phyloP scores from a whole-genome alignment of 2,797 vertebrate species.

The Acipenser transmontanus region DNA sequence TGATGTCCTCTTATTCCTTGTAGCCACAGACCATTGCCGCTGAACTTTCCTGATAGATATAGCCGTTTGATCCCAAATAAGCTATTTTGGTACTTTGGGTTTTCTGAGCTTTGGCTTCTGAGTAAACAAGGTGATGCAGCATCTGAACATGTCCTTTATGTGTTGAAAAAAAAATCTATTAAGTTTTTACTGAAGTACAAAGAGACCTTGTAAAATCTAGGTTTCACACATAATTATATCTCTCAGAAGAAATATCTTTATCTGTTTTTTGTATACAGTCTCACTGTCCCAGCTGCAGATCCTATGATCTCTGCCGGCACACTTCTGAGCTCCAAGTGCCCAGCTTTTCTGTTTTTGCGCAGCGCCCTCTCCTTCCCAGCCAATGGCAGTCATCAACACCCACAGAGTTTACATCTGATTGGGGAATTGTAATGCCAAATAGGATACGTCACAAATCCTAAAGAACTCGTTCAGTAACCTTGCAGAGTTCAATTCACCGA shows the following conservation, averaged over 20 bases:
- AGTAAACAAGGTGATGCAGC: slow-evolving; percentile 50
- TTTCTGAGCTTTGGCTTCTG: slow-evolving; percentile 54
- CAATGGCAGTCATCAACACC: slow-evolving; percentile 54
- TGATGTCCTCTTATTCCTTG: slow-evolving; percentile 42
- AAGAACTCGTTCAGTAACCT: slow-evolving; percentile 51
- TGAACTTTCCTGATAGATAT: slow-evolving; percentile 50
- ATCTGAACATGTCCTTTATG: slow-evolving; percentile 40
- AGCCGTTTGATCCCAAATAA: slow-evolving; percentile 60
- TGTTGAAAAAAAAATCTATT: slow-evolving; percentile 15
- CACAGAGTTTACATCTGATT: slow-evolving; percentile 60
- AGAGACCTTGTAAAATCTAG: background rate
- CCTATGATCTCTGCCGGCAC: slow-evolving; percentile 71
- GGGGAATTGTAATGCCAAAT: slow-evolving; percentile 54
- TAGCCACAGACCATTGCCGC: slow-evolving; percentile 55
- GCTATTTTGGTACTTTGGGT: slow-evolving; percentile 48
- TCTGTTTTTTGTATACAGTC: slow-evolving; percentile 42
- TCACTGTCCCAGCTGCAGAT: slow-evolving; percentile 46
- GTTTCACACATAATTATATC: slow-evolving; percentile 4
- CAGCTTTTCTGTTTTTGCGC: slow-evolving; percentile 81
- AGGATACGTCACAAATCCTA: slow-evolving; percentile 40
- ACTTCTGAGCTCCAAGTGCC: slow-evolving; percentile 80
- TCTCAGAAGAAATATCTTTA: slow-evolving; percentile 8
- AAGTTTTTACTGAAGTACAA: slow-evolving; percentile 5
- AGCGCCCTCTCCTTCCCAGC: slow-evolving; percentile 66
- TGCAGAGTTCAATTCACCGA: slow-evolving; percentile 51